phyloP scores from a whole-genome alignment of 2,113 vertebrate genomes.

The Hemiprocne comata region DNA sequence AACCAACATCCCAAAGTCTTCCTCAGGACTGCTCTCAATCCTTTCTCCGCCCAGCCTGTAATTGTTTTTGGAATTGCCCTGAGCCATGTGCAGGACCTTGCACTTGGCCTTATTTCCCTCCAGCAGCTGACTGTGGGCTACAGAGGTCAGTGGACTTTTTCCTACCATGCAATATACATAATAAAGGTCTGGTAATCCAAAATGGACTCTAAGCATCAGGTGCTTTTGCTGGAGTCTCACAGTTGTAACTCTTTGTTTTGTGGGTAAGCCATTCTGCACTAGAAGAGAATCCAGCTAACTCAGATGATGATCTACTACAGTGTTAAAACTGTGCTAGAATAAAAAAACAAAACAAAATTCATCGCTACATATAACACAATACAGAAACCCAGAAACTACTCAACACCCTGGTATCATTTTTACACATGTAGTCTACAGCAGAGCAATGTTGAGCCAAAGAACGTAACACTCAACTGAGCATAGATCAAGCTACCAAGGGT shows the following conservation, averaged over 20 bases:
- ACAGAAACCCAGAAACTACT: neutral
- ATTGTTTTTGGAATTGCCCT: too few relatives aligned
- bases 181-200: neutral
- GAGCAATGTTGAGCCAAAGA: neutral
- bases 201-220: neutral
- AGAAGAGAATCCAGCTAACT: neutral
- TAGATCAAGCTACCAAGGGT: neutral
- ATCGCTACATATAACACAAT: neutral
- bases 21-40: too few relatives aligned
- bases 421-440: neutral
- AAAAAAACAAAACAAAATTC: neutral
- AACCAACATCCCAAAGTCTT: too few relatives aligned
- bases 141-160: neutral
- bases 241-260: neutral
- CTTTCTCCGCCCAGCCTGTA: too few relatives aligned
- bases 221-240: neutral
- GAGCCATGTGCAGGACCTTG: too few relatives aligned
- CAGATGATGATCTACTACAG: neutral
- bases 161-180: neutral
- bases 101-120: neutral
- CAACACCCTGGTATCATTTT: neutral
- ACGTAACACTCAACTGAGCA: fast-evolving
- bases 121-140: neutral
- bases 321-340: neutral
- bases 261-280: neutral